Conservation (phyloP, 2,797 vertebrate species). For the Clarias laeviceps region DNA sequence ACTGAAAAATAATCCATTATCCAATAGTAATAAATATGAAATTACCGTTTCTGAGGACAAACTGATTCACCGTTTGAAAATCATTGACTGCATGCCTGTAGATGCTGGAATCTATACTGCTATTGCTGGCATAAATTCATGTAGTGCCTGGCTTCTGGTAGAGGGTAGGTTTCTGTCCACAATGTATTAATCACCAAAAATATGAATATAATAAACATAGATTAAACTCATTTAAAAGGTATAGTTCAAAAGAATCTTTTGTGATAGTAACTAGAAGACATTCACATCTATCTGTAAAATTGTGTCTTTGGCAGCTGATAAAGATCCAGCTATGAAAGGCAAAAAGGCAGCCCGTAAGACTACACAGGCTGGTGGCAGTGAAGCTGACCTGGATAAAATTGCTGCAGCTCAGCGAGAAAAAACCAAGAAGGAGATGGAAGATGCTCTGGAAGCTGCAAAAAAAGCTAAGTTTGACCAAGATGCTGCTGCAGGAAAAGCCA, state of each 20-base stretch:
- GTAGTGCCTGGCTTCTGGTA: conserved; percentile 86
- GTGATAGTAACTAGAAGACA: neutral
- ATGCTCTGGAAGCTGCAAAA: conserved; percentile 65
- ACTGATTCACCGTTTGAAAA: conserved; percentile 81
- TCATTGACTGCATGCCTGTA: conserved; percentile 74
- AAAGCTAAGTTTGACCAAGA: conserved; percentile 68
- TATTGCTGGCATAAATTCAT: conserved; percentile 78
- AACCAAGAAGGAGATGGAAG: conserved; percentile 70
- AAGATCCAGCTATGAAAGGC: conserved; percentile 64
- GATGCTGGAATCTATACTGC: conserved; percentile 86
- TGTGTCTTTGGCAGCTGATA: conserved; percentile 63
- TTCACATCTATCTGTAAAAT: neutral
- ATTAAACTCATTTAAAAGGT: neutral
- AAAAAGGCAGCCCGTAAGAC: conserved; percentile 73
- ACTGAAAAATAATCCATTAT: conserved; percentile 72
- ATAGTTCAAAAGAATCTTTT: neutral
- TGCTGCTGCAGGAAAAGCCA: conserved; percentile 57
- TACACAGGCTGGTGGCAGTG: conserved; percentile 66
- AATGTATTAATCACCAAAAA: neutral
- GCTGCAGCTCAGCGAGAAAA: conserved; percentile 74
- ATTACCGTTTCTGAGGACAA: conserved; percentile 80
- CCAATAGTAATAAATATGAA: conserved; percentile 73
- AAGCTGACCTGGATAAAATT: conserved; percentile 68
- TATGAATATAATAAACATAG: too few relatives aligned
- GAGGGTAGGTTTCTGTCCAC: conserved; percentile 74